Conservation (phyloP, 2,888 invertebrate species). For the Pomacea canaliculata region DNA sequence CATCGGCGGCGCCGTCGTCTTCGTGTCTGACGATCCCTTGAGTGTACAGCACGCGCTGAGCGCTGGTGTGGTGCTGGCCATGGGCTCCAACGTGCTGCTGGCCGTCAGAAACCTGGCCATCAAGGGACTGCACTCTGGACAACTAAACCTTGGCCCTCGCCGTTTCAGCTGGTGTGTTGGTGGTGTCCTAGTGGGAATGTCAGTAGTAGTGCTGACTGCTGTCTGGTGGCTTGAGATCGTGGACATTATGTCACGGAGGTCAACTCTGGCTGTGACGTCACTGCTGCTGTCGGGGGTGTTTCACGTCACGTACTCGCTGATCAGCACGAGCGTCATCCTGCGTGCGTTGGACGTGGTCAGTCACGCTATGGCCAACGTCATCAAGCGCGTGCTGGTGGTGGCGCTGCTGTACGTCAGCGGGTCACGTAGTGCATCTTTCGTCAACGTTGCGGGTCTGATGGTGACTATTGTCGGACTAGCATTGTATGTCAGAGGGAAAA, state of each 20-base stretch:
- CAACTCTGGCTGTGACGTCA: background rate
- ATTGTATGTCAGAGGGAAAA: conserved; percentile 18
- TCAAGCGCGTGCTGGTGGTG: conserved; percentile 41
- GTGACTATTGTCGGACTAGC: conserved; percentile 28
- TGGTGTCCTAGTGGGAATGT: background rate
- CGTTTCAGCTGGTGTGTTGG: too few species aligned
- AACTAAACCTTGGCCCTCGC: too few species aligned
- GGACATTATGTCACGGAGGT: background rate
- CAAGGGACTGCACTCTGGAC: conserved; percentile 26
- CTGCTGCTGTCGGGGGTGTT: conserved; percentile 32
- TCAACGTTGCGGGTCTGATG: conserved; percentile 30
- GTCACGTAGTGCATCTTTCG: conserved; percentile 20
- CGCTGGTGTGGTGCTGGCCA: conserved; percentile 36
- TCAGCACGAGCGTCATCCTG: conserved; percentile 38
- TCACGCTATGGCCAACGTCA: conserved; percentile 42
- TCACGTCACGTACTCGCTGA: conserved; percentile 44
- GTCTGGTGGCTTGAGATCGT: background rate
- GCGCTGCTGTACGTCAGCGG: conserved; percentile 37
- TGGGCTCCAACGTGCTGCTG: conserved; percentile 40
- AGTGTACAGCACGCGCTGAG: conserved; percentile 16
- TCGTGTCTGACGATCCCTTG: conserved; percentile 29
- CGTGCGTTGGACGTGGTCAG: conserved; percentile 40
- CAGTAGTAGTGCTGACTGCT: background rate
- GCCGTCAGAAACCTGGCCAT: conserved; percentile 38
- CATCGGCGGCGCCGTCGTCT: conserved; percentile 36